phyloP scores from a whole-genome alignment of 2,113 vertebrate genomes.

The Puntigrus tetrazona region DNA sequence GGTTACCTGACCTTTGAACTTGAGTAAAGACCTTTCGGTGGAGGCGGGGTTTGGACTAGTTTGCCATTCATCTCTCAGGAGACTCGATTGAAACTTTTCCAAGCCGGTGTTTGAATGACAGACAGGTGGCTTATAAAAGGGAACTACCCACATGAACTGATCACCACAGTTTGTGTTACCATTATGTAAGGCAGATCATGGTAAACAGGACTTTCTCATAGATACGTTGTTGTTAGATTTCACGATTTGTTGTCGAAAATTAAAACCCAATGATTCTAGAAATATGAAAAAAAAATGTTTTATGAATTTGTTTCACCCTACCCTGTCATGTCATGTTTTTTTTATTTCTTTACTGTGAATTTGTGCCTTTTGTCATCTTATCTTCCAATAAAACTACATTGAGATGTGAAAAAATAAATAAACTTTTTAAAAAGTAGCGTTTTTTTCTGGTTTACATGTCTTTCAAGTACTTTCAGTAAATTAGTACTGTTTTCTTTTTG shows the following conservation, averaged over 20 bases:
- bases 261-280: conserved; percentile 66
- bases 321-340: conserved; percentile 59
- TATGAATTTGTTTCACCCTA: conserved; percentile 57
- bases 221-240: conserved; percentile 69
- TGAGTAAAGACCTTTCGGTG: background rate
- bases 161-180: conserved; percentile 34
- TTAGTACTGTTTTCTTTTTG: background rate
- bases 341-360: conserved; percentile 92
- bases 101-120: conserved; percentile 22
- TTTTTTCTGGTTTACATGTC: conserved; percentile 25
- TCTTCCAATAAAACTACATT: conserved; percentile 97
- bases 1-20: background rate
- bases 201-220: conserved; percentile 71
- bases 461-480: background rate
- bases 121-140: conserved; percentile 33
- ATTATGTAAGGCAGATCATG: conserved; percentile 57
- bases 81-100: background rate
- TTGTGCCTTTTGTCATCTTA: conserved; percentile 98
- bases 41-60: background rate
- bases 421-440: conserved; percentile 74
- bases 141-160: conserved; percentile 19
- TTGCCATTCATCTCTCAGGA: conserved; percentile 1
- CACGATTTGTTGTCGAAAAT: conserved; percentile 67
- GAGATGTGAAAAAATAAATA: conserved; percentile 79
- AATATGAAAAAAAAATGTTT: conserved; percentile 56